These are phyloP conservation scores for Chironomus striatipennis DNA, from an alignment of 1,140 invertebrate genomes.

Conservation along the genomic window DNA sequence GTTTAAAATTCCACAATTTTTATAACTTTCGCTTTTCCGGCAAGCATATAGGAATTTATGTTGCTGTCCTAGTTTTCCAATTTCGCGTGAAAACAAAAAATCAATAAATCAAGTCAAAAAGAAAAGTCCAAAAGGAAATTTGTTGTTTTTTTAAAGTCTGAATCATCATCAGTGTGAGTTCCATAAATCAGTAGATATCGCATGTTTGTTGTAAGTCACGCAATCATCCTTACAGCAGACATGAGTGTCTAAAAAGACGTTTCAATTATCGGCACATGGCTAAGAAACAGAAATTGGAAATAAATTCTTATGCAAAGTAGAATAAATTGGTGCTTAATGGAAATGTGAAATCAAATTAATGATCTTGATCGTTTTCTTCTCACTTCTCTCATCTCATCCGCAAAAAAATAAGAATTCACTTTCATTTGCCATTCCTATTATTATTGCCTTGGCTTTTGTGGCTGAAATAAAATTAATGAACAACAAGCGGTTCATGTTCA, in stretches of 20 bases:
- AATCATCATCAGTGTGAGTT: neutral
- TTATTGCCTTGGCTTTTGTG: neutral
- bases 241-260: neutral
- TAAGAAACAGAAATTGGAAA: neutral
- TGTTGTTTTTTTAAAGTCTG: neutral
- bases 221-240: neutral
- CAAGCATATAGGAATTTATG: neutral
- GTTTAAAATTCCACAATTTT: too few relatives aligned
- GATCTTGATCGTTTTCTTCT: too few relatives aligned
- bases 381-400: too few relatives aligned
- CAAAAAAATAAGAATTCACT: neutral
- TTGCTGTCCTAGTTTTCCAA: neutral
- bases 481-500: neutral
- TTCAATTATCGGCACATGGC: neutral
- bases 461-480: constrained; percentile 2
- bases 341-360: too few relatives aligned
- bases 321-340: too few relatives aligned
- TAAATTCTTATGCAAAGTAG: too few relatives aligned
- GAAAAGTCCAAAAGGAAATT: too few relatives aligned
- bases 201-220: neutral
- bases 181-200: neutral
- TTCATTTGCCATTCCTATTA: constrained; percentile 1
- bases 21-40: neutral
- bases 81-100: neutral
- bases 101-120: neutral